phyloP scores from a whole-genome alignment of 2,797 vertebrate species.

The Siniperca undulata region DNA sequence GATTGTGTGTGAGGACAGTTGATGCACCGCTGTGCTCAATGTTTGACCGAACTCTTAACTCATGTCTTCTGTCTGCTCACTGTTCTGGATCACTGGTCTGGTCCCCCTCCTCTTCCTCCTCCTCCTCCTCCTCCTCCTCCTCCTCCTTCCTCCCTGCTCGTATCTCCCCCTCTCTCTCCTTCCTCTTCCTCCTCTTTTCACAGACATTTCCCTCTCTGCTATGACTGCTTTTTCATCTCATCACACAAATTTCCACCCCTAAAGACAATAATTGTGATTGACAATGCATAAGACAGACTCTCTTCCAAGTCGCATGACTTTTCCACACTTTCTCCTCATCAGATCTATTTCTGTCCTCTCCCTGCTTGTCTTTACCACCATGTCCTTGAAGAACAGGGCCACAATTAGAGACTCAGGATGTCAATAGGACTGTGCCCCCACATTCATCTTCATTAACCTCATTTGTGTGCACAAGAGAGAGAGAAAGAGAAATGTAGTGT shows the following conservation, averaged over 20 bases:
- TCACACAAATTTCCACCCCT: conserved; percentile 13
- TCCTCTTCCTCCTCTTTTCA: conserved; percentile 37
- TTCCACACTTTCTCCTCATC: conserved; percentile 57
- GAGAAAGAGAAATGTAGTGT: conserved; percentile 27
- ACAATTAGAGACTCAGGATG: conserved; percentile 79
- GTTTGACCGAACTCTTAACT: conserved; percentile 78
- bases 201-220: conserved; percentile 33
- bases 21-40: conserved; percentile 63
- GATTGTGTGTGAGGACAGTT: conserved; percentile 33
- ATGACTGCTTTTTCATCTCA: conserved; percentile 35
- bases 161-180: conserved; percentile 28
- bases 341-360: conserved; percentile 72
- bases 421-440: conserved; percentile 81
- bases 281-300: conserved; percentile 56
- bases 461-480: conserved; percentile 69
- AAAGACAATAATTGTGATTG: conserved; percentile 58
- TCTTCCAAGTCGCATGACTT: conserved; percentile 52
- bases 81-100: conserved; percentile 82
- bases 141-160: conserved; percentile 2
- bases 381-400: conserved; percentile 82
- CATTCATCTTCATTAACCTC: conserved; percentile 88
- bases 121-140: conserved; percentile 31
- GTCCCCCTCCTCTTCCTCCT: conserved; percentile 35
- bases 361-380: conserved; percentile 58
- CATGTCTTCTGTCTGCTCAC: conserved; percentile 80